phyloP scores from a whole-genome alignment of 2,113 vertebrate genomes.

The Indicator indicator region DNA sequence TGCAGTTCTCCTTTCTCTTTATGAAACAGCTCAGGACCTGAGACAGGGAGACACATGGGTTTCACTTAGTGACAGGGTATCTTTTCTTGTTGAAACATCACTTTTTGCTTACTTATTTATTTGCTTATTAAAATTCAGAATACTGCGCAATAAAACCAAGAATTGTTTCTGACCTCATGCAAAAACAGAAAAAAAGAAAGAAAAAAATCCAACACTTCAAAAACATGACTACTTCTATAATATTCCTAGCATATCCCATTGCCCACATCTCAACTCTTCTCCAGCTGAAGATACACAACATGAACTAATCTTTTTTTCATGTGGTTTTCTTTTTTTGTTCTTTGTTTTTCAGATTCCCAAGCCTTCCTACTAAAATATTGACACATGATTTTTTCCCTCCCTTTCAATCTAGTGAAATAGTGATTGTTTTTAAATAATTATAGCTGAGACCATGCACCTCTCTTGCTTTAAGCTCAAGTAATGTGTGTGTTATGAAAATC shows the following conservation, averaged over 20 bases:
- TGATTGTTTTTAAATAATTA: neutral
- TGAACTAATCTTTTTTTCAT: neutral
- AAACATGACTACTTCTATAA: neutral
- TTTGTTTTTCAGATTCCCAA: neutral
- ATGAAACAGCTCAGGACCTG: neutral
- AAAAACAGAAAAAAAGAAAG: neutral
- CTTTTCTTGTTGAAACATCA: neutral
- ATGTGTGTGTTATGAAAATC: neutral
- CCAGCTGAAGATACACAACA: neutral
- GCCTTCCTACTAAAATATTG: neutral
- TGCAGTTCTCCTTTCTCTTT: neutral
- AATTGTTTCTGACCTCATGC: neutral
- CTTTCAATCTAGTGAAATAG: neutral
- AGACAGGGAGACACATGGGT: neutral
- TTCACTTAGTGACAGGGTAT: neutral
- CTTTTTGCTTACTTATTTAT: neutral
- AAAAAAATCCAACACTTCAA: neutral
- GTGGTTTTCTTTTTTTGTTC: neutral
- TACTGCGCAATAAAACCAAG: fast-evolving
- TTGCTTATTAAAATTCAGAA: neutral
- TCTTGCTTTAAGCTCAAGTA: neutral
- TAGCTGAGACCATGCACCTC: fast-evolving
- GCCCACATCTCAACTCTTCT: neutral
- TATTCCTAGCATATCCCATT: neutral
- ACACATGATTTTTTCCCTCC: neutral